Conservation (phyloP, 2,113 vertebrate genomes). For the Taxidea taxus region DNA sequence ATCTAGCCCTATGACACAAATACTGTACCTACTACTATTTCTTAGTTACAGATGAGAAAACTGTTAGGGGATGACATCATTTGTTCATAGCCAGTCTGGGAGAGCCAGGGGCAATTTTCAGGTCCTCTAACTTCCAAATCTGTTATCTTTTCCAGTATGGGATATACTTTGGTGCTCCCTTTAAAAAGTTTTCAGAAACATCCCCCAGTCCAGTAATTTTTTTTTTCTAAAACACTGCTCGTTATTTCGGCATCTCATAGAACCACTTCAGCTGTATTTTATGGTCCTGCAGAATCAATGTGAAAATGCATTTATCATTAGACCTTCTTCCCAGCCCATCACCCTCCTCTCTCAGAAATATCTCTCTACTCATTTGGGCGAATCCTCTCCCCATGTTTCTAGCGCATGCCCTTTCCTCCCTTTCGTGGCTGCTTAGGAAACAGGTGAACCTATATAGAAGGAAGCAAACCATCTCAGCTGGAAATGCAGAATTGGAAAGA, state of each 20-base stretch:
- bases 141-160: background rate
- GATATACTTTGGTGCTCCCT: background rate
- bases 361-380: background rate
- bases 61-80: background rate
- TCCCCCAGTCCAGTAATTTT: background rate
- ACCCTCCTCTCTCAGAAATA: background rate
- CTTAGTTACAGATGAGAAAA: background rate
- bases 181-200: slow-evolving; percentile 12
- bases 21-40: background rate
- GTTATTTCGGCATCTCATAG: slow-evolving; percentile 9
- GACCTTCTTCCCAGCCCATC: background rate
- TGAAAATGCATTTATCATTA: background rate
- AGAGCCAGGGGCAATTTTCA: background rate
- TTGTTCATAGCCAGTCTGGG: background rate
- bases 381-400: background rate
- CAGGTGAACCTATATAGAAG: background rate
- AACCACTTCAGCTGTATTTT: background rate
- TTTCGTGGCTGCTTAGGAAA: background rate
- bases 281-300: background rate
- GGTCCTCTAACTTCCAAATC: background rate
- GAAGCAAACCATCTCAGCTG: background rate
- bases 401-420: background rate
- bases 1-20: background rate
- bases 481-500: background rate
- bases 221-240: background rate